Evolutionary conservation across 2,113 vertebrate genomes (phyloP).

Genomic region (Burhinus oedicnemus): DNA sequence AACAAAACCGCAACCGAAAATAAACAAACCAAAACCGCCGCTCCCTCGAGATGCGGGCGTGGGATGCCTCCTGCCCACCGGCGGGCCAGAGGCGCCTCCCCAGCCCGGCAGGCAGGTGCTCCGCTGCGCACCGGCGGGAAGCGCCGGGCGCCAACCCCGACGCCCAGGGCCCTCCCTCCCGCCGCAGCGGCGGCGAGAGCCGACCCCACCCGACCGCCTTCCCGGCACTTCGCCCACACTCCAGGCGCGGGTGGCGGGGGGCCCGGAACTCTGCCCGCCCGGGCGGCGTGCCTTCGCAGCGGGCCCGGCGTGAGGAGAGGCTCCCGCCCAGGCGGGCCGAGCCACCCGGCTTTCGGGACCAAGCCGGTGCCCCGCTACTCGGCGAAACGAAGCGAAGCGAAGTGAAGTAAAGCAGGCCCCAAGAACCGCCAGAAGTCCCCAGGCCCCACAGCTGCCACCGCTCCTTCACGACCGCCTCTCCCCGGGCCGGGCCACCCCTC

Average conservation of each 20-base stretch:
- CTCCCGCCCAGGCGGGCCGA: neutral
- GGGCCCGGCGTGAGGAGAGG: neutral
- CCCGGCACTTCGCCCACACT: neutral
- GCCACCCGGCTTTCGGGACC: neutral
- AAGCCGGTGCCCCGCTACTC: neutral
- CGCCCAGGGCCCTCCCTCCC: neutral
- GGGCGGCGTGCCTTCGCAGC: neutral
- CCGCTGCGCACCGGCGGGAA: neutral
- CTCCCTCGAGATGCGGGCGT: neutral
- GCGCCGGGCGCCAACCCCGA: no score
- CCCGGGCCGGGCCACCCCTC: neutral
- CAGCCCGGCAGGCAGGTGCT: neutral
- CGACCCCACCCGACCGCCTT: neutral
- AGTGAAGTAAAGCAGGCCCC: no score
- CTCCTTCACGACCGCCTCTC: neutral
- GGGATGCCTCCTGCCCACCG: neutral
- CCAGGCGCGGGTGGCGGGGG: neutral
- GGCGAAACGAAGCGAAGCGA: neutral
- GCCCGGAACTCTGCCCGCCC: neutral
- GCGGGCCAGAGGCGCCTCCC: neutral
- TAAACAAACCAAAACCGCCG: neutral
- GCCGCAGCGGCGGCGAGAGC: neutral
- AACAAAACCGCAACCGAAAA: neutral
- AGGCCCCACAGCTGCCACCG: neutral
- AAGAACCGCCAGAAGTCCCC: no score